Evolutionary conservation across 2,113 vertebrate genomes (phyloP).

Genomic region (Pluvialis apricaria): DNA sequence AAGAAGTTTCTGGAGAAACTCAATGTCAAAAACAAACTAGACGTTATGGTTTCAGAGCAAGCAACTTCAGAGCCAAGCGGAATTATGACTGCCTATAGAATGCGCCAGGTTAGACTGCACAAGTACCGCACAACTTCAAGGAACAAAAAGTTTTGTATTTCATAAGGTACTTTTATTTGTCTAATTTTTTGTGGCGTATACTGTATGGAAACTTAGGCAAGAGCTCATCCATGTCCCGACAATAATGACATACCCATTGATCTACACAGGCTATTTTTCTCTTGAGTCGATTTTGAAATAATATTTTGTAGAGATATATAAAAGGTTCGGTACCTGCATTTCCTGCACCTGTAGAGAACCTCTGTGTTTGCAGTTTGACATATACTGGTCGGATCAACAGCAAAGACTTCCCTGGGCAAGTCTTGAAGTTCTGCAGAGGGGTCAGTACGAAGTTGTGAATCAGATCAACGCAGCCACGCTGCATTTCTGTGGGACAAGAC

Average conservation of each 20-base stretch:
- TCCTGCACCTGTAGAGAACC: conserved; percentile 88
- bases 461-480: rapidly evolving
- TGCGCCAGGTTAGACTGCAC: neutral
- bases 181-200: neutral
- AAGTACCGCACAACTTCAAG: neutral
- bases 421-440: conserved; percentile 77
- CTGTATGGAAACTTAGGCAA: neutral
- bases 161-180: neutral
- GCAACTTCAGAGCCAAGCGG: neutral
- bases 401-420: conserved; percentile 88
- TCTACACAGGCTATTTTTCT: neutral
- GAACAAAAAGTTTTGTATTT: neutral
- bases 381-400: conserved; percentile 77
- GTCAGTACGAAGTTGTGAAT: neutral
- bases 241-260: neutral
- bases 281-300: neutral
- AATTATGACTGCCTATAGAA: neutral
- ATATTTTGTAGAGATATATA: neutral
- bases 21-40: neutral
- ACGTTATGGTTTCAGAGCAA: neutral
- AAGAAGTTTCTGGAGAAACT: neutral
- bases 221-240: neutral
- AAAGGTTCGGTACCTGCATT: conserved; percentile 84
- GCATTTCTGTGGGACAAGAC: neutral
- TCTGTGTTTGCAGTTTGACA: conserved; percentile 73